Base-by-base conservation (phyloP, 2,888 invertebrate genomes). In the Endomychus coccineus region DNA sequence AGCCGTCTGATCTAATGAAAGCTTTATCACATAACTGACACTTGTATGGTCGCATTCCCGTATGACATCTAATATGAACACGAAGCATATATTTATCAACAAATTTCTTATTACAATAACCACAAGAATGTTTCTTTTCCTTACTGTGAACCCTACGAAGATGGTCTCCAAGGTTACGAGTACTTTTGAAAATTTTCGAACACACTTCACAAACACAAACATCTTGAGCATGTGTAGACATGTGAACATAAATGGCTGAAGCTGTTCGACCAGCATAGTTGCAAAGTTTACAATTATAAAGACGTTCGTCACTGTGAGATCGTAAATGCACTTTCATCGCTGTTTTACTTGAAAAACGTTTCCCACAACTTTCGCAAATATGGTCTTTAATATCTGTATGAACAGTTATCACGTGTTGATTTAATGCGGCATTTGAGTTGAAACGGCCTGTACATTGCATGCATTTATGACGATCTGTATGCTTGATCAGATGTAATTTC, bases 181-280 rank as follows among this genome's bases (percentile, higher is more conserved):
- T 50, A 38, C 57, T 59, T 45, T 59, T 59, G 34, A 56, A 60
- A 1, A 49, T 48, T 42, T 59, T 59, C 2, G 56, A 53, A 37
- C 60, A 60, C 16, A 56, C 39, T 41, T 58, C 55, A 36, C 60
- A 60, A n/a, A 55, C 48, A 24, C 53, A 51, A 4, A 48, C 27
- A 17, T 56, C 54, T 16, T 53, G 49, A 2, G 54, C 51, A 40
- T 60, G 60, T 3, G 53, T 57, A 0, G 56, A 48, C 54, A 54
- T 58, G 39, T 60, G 60, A 3, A 54, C 47, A 30, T 60, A 59
- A 9, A 60, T 36, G 5, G 58, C 56, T 1, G 59, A 58, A n/a
- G 59, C 54, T 4, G 59, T 59, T 12, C 56, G 43, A 5, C 58
- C 59, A 3, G 54, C 49, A 19, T 59, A 59, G 30, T 47, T 31